Evolutionary conservation across 2,888 invertebrate species (phyloP), one percentile per base, ranked within the genome.

Genomic region (Cerastis leucographa): DNA sequence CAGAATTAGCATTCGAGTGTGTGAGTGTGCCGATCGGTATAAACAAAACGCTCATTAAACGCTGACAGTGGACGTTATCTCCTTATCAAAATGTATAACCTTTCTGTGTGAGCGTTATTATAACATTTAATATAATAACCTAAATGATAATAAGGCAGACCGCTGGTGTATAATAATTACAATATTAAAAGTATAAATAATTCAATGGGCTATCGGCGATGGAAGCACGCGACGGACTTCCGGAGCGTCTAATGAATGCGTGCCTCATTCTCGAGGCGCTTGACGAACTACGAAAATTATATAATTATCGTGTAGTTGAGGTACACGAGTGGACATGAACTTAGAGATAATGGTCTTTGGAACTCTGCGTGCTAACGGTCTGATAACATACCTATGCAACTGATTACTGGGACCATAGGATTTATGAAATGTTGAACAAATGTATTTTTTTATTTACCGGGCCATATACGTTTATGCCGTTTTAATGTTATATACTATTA

Each of bases 171-270:
- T 95, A 94, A 95, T 96, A 96, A 96, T 96, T 95, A 95, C 94
- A 95, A 95, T 96, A 95, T 95, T 95, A 95, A 95, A 95, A 93
- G 93, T 94, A 96, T 96, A 96, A 96, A 96, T 96, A 96, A 96
- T 96, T 96, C 96, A 96, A 95, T 94, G 94, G 92, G 90, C 93
- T 94, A 96, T 96, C 94, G 94, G 91, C 93, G 92, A 89, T 94
- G 91, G 92, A 92, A 91, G 94, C 96, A 96, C 96, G 96, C 96
- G 96, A 96, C 93, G 92, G 82, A 95, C 95, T 96, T 96, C 96
- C 96, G 96, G 94, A 94, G 93, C 91, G 87, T 91, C 93, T 94
- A 94, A 96, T 95, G 93, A 95, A 94, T 94, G 92, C 94, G 91
- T 90, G 89, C 87, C 89, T 89, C 90, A 89, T 90, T 90, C 92